Evolutionary conservation across 30 jellyfish, hydroid and myxozoan genomes (phyloP), one percentile per base, ranked within the genome.

Genomic region (Rhopilema esculentum): DNA sequence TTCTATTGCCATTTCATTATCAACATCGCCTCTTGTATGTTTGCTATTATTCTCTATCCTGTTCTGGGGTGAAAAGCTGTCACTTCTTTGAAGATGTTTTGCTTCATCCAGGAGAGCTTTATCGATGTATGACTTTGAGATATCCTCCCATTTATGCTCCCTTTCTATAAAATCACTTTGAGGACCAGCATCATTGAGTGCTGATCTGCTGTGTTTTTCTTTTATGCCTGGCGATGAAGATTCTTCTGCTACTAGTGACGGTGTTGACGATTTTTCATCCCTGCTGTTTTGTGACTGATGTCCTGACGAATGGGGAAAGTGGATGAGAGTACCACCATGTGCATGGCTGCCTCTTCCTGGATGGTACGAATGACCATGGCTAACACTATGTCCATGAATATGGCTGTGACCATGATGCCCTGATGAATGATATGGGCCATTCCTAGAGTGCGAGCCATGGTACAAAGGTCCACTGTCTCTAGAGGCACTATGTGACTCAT

Each of bases 241-340:
- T 0, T 73, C 69, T 4, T 73, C 84, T 12, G 82, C 23, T 1
- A 63, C 25, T 21, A 63, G 48, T 29, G 66, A 28, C 70, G 28
- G 23, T 9, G 84, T 25, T 40, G 84, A 31, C 57, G 57, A 40
- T 12, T n/a, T 63, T 19, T 82, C 97, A 20, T 74, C 91, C 51
- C 82, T 90, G 27, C 72, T 32, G 0, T 82, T 21, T 29, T 83
- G 20, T 8, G 95, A 33, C 50, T 77, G 85, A 51, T 77, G 88
- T 33, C 91, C 64, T 75, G 96, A 88, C 72, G 94, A 57, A 27
- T 91, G 97, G 0, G 97, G 97, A 84, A 91, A 91, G 49, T 91
- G 97, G 61, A 91, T 91, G 31, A 91, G 91, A 2, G 97, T 82
- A 75, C 92, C 64, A 19, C 92, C 85, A 49, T 83, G 94, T 0